phyloP scores from a whole-genome alignment of 2,888 invertebrate genomes.

The Xiphydria camelus region DNA sequence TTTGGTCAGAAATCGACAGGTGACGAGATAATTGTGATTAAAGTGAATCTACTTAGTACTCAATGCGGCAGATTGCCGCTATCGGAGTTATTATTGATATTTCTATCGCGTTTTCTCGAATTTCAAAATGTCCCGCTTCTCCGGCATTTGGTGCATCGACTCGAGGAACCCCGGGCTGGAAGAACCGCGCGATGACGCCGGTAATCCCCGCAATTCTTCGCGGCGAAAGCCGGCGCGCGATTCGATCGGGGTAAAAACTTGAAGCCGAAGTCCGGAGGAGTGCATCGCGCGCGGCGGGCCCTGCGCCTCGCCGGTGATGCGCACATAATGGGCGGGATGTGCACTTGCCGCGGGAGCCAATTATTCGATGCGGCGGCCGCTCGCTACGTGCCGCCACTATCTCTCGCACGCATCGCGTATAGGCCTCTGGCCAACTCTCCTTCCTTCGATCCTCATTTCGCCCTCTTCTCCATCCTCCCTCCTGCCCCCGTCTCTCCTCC shows the following conservation, averaged over 20 bases:
- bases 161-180: neutral
- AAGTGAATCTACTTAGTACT: too few relatives aligned
- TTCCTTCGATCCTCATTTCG: conserved; percentile 27
- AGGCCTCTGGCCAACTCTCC: conserved; percentile 39
- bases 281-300: neutral
- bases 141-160: too few relatives aligned
- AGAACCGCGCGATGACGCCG: neutral
- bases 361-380: conserved; percentile 55
- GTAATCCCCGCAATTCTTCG: too few relatives aligned
- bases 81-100: too few relatives aligned
- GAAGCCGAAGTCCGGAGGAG: too few relatives aligned
- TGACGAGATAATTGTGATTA: too few relatives aligned
- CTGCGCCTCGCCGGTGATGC: conserved; percentile 42
- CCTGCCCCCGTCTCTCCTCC: conserved; percentile 17
- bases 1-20: too few relatives aligned
- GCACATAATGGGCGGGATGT: conserved; percentile 57
- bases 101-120: too few relatives aligned
- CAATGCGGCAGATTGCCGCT: too few relatives aligned
- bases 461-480: conserved; percentile 16
- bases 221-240: too few relatives aligned
- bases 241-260: too few relatives aligned
- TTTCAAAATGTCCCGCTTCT: too few relatives aligned
- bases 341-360: conserved; percentile 58
- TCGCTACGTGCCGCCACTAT: conserved; percentile 50
- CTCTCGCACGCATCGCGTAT: conserved; percentile 48